Base-by-base conservation (phyloP, 2,113 vertebrate species). In the Engystomops pustulosus region DNA sequence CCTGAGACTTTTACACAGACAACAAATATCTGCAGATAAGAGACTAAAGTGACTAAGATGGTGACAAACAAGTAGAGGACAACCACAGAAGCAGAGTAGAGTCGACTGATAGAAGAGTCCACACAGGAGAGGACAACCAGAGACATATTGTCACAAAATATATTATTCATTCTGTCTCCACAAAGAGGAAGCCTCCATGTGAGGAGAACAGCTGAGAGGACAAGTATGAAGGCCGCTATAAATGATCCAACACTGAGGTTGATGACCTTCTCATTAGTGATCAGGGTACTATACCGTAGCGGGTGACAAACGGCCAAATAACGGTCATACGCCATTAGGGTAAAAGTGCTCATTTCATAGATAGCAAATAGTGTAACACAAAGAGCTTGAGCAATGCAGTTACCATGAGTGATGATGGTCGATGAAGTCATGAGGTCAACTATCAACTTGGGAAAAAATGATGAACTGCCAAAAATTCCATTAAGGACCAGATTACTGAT, bases 61-160 rank as follows among this genome's bases (percentile, higher is more conserved):
- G 62, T 32, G 10, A 68, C 17, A 3, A 11, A 14, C 11, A 68
- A 20, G 44, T 49, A 45, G 41, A 20, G 1, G 3, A 51, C 4
- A 27, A 49, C 20, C 11, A 55, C 32, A 38, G 68, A 14, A 15
- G 32, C 34, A 15, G 44, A 32, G 23, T 49, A 53, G 45, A 51
- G 12, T 6, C 17, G 34, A 36, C 47, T 49, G 38, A 53, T 9
- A 23, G 79, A 53, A 14, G 30, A n/a, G 14, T 69, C 44, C 2
- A n/a, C 30, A 10, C 79, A 81, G 11, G 79, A 45, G 18, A 81
- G 30, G 10, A 51, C 32, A 15, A 70, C 18, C 12, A 81, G 45
- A 18, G 79, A 69, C 45, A 81, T 81, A 20, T 68, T 69, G 18
- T 81, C 79, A 81, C 79, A 81, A 70, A 68, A 53, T 11, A 71